These are phyloP conservation scores for Drosophila pseudoobscura DNA, from an alignment of 1,140 invertebrate genomes.

Conservation along the genomic window DNA sequence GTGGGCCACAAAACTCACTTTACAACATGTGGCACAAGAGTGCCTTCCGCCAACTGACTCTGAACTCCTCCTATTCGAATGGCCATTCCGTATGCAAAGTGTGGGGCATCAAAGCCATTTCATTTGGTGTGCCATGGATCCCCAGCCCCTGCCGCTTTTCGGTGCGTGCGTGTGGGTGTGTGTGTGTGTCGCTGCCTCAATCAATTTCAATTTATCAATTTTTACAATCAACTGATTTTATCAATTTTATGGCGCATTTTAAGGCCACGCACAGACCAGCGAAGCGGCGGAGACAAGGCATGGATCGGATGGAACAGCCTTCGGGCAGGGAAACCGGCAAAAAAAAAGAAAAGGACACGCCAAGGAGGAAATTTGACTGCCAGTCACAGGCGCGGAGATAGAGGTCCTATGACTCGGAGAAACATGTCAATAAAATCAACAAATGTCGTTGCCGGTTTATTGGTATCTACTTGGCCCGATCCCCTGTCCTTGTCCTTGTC, in stretches of 20 bases:
- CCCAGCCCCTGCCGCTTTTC: conserved; percentile 15
- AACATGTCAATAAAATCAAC: conserved; percentile 80
- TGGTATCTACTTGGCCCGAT: conserved; percentile 34
- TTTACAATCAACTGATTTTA: conserved; percentile 82
- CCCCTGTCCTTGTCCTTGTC: background rate
- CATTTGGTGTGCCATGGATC: conserved; percentile 33
- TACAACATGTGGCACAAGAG: conserved; percentile 33
- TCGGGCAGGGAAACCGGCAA: conserved; percentile 15
- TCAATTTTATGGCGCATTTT: conserved; percentile 81
- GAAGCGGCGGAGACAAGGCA: background rate
- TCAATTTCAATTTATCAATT: conserved; percentile 82
- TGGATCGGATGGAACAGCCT: conserved; percentile 5
- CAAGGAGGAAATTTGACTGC: conserved; percentile 69
- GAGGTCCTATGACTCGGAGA: background rate
- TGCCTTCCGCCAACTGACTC: no score
- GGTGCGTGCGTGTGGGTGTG: conserved; percentile 11
- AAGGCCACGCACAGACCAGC: conserved; percentile 46
- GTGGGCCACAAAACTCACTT: conserved; percentile 52
- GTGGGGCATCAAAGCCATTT: conserved; percentile 55
- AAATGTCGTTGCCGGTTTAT: conserved; percentile 69
- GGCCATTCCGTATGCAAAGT: conserved; percentile 46
- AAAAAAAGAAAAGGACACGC: conserved; percentile 53
- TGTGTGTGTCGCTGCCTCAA: conserved; percentile 60
- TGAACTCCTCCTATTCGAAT: background rate
- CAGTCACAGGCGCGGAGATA: conserved; percentile 40